Evolutionary conservation across 2,113 vertebrate genomes (phyloP).

Genomic region (Ceuthmochares aereus): DNA sequence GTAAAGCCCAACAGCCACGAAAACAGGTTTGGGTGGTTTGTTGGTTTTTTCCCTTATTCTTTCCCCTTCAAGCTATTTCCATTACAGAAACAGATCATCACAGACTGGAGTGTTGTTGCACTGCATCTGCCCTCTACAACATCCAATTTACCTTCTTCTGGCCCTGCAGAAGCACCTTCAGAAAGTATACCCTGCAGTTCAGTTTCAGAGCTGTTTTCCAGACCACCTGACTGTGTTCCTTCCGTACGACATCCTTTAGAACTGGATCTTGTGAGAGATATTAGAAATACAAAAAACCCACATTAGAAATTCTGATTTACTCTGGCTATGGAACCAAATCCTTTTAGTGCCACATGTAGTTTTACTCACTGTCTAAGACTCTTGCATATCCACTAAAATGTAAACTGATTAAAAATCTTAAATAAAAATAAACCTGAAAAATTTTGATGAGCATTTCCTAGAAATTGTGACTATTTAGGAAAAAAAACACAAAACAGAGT

Average conservation of each 20-base stretch:
- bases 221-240: constrained; percentile 69
- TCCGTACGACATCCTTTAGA: constrained; percentile 72
- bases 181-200: constrained; percentile 78
- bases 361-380: neutral
- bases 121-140: neutral
- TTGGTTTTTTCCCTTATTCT: accelerated
- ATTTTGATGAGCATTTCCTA: neutral
- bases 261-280: constrained; percentile 55
- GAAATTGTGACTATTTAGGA: neutral
- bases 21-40: neutral
- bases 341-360: neutral
- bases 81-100: neutral
- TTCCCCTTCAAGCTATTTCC: neutral
- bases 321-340: neutral
- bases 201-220: constrained; percentile 79
- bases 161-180: constrained; percentile 78
- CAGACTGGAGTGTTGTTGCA: neutral
- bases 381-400: neutral
- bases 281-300: neutral
- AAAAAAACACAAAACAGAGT: neutral
- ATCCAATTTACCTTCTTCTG: constrained; percentile 81
- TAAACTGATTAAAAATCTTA: neutral
- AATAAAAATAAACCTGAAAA: neutral
- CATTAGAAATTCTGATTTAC: neutral
- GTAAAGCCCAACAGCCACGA: neutral